Evolutionary conservation across 2,797 vertebrate genomes (phyloP), one percentile per base, ranked within the genome.

Genomic region (Anabas testudineus): DNA sequence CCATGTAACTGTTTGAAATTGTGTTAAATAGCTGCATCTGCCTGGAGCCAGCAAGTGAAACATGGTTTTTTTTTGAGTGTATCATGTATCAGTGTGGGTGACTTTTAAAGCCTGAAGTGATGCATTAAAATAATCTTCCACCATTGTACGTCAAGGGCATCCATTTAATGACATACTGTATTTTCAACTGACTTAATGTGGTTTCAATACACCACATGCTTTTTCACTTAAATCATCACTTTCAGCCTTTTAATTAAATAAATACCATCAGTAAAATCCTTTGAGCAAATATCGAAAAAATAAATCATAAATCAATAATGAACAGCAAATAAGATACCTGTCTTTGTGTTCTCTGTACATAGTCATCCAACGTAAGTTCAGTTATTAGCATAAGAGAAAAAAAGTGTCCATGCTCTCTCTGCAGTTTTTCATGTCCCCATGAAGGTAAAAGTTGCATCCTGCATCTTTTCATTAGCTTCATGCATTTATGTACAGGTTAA

Each of bases 401-500:
- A 64, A 48, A 72, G 52, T 32, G 18, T 79, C 61, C 65, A 54
- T 14, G 8, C 54, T 62, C 49, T 36, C 34, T 36, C 7, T 53
- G 48, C 66, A 80, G 57, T 81, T 73, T 52, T 51, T 77, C n/a
- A 28, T 24, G 55, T 79, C 28, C 54, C 54, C 53, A 0, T 16
- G 52, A 15, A 56, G 43, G 41, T 42, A 53, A 60, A 73, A 76
- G 62, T 59, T 51, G 66, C 70, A 54, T 42, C 56, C n/a, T 54
- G 48, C 10, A 6, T 75, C 57, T 30, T 73, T 48, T 47, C 46
- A 1, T 37, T 48, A 41, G 42, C 60, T 28, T 77, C 81, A 80
- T 81, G 88, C 86, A 74, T 81, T 78, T 86, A 82, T 81, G 55
- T 84, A 76, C 59, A 87, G 83, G 73, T 87, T 62, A 83, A 56